Conservation (phyloP, 2,888 invertebrate species). For the Xestia ashworthii region DNA sequence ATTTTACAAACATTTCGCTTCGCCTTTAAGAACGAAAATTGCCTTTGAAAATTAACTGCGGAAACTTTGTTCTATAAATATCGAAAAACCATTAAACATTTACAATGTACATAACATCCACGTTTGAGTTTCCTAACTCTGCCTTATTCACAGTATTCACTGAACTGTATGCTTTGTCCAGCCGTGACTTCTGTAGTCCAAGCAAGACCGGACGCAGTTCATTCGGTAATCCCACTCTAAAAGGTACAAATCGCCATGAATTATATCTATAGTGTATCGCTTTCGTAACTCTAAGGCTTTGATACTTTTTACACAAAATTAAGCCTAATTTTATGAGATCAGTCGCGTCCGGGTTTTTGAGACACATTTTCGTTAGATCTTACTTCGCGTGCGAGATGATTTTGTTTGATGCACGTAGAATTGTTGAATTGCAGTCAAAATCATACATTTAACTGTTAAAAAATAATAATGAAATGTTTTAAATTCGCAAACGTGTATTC, state of each 20-base stretch:
- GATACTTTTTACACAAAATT: constrained; percentile 68
- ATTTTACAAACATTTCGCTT: constrained; percentile 29
- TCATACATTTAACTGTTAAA: constrained; percentile 24
- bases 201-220: constrained; percentile 62
- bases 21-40: constrained; percentile 23
- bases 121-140: constrained; percentile 42
- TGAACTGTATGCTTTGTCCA: constrained; percentile 28
- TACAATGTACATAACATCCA: constrained; percentile 15
- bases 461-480: not conserved
- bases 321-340: constrained; percentile 57
- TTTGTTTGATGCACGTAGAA: constrained; percentile 45
- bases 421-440: constrained; percentile 30
- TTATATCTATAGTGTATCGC: constrained; percentile 72
- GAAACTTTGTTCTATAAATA: constrained; percentile 6
- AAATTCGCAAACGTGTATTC: constrained; percentile 31
- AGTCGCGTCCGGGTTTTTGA: constrained; percentile 50
- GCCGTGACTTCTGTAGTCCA: constrained; percentile 42
- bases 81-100: not conserved
- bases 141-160: constrained; percentile 35
- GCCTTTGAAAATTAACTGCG: constrained; percentile 22
- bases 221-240: constrained; percentile 69
- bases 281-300: constrained; percentile 72
- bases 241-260: constrained; percentile 83
- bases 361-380: constrained; percentile 34
- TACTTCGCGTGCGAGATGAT: constrained; percentile 39